These are phyloP conservation scores for Triops cancriformis DNA, from an alignment of 1,140 invertebrate species.

Conservation along the genomic window DNA sequence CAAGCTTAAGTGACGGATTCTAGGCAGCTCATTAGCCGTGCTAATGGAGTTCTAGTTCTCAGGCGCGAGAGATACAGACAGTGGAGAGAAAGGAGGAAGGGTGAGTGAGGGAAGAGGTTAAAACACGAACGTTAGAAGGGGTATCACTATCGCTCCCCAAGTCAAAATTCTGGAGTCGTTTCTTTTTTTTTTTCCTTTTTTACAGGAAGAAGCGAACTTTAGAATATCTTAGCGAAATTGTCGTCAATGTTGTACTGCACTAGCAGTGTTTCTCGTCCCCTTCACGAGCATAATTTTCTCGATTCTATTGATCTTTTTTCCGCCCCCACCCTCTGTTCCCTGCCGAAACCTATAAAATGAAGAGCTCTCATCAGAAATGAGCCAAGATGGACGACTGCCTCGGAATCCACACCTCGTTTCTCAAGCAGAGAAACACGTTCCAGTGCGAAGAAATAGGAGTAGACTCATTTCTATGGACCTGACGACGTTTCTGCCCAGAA, in stretches of 20 bases:
- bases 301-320: background rate
- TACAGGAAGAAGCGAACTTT: background rate
- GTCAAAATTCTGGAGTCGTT: background rate
- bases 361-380: too few species aligned
- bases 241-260: background rate
- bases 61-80: background rate
- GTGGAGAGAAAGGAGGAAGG: background rate
- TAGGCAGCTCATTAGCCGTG: background rate
- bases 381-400: too few species aligned
- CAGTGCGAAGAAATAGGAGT: too few species aligned
- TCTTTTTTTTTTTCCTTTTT: too few species aligned
- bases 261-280: background rate
- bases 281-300: background rate
- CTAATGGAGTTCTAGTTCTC: background rate
- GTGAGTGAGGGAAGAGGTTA: background rate
- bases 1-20: slow-evolving; percentile 5
- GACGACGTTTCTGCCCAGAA: too few species aligned
- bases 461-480: too few species aligned
- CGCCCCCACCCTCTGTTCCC: background rate
- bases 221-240: background rate
- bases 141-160: too few species aligned
- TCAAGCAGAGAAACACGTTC: too few species aligned
- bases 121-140: background rate
- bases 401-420: too few species aligned
- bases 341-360: too few species aligned